A percentile compares a stretch with the other conserved stretches of the same genome.
Evolutionary conservation across 2,797 vertebrate species (phyloP).

Genomic region (Florisuga fusca): DNA sequence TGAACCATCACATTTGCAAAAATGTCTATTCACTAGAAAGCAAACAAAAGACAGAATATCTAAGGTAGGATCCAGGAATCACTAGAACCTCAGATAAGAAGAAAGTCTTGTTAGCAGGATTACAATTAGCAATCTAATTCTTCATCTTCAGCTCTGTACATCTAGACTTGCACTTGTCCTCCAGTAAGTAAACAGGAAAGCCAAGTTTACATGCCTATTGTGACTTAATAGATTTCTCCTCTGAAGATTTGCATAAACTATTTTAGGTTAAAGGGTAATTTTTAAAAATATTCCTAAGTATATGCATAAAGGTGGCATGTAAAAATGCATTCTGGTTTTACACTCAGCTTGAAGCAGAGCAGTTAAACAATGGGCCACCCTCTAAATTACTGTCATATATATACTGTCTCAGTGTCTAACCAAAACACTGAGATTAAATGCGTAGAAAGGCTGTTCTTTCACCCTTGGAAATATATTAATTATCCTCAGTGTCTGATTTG

Average conservation of each 20-base stretch:
- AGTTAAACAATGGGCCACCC: not conserved
- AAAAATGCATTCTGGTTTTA: not conserved
- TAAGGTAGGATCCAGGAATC: not conserved
- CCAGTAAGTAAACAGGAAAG: not conserved
- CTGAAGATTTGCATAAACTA: not conserved
- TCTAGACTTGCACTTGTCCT: fast-evolving
- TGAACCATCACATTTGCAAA: not conserved
- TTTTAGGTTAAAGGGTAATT: not conserved
- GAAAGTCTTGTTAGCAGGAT: not conserved
- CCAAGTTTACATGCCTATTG: not conserved
- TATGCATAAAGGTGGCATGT: not conserved
- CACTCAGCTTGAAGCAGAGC: not conserved
- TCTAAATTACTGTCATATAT: not conserved
- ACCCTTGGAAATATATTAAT: not conserved
- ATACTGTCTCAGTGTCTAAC: not conserved
- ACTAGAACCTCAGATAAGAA: not conserved
- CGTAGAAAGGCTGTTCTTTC: not conserved
- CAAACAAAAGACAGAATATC: not conserved
- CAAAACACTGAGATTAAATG: not conserved
- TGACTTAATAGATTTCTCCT: not conserved
- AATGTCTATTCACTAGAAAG: not conserved
- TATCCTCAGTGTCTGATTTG: not conserved
- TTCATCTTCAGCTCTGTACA: not conserved
- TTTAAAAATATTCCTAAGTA: not conserved
- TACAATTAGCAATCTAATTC: not conserved